A percentile compares a stretch with the other conserved stretches of the same genome.
phyloP scores from a whole-genome alignment of 2,113 vertebrate genomes.

The Lates calcarifer region DNA sequence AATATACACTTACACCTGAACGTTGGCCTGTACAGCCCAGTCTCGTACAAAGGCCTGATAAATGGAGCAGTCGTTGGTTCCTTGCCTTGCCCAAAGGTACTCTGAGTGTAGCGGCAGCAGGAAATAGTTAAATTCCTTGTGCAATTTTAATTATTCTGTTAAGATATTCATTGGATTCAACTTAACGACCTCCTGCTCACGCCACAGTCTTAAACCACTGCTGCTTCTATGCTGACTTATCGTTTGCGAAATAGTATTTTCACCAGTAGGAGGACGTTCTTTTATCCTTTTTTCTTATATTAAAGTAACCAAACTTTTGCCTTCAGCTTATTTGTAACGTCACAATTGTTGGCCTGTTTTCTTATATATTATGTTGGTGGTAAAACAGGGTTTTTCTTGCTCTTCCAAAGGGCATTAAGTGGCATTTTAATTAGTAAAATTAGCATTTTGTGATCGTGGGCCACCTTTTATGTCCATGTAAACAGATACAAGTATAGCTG shows the following conservation, averaged over 20 bases:
- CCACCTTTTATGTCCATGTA: neutral
- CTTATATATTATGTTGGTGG: neutral
- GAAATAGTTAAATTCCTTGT: conserved; percentile 41
- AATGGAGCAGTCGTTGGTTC: conserved; percentile 37
- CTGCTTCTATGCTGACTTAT: conserved; percentile 17
- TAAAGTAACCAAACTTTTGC: neutral
- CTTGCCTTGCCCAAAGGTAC: conserved; percentile 38
- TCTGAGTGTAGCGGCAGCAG: conserved; percentile 19
- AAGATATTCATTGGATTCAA: conserved; percentile 53
- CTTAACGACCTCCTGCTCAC: conserved; percentile 47
- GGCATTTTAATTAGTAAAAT: neutral
- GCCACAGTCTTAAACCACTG: conserved; percentile 22
- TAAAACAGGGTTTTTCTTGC: neutral
- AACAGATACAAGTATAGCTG: conserved; percentile 1
- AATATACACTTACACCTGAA: conserved; percentile 47
- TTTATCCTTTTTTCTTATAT: neutral
- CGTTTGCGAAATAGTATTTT: conserved; percentile 27
- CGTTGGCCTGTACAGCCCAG: conserved; percentile 3
- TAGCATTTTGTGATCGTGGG: neutral
- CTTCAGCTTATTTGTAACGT: neutral
- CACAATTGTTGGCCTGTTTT: neutral
- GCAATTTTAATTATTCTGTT: conserved; percentile 54
- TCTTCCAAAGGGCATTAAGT: neutral
- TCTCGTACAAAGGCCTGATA: conserved; percentile 42
- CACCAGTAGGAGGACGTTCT: conserved; percentile 2